Percentiles rank a stretch among this genome's conserved stretches.
phyloP scores from a whole-genome alignment of 2,888 invertebrate genomes.

The Hydroisotoma schaefferi region DNA sequence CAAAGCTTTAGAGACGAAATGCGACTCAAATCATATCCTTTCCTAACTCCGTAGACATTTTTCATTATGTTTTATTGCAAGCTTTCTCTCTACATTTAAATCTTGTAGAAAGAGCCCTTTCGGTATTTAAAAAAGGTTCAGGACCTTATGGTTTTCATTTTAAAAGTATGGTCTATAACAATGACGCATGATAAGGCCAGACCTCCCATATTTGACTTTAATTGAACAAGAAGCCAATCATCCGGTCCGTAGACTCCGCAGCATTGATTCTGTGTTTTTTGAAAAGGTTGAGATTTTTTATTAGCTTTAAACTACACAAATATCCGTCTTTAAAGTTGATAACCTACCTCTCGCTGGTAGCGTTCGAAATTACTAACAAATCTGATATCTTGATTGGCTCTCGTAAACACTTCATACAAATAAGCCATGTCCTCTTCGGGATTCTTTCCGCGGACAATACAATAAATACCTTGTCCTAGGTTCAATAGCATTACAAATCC shows the following conservation, averaged over 20 bases:
- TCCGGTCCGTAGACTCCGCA: conserved; percentile 44
- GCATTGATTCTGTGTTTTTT: conserved; percentile 31
- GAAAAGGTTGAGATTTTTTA: not conserved
- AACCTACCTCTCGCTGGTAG: conserved; percentile 41
- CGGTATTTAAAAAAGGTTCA: too few species aligned
- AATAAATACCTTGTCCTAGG: conserved; percentile 8
- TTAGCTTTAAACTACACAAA: too few species aligned
- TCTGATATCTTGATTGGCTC: conserved; percentile 29
- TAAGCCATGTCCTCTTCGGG: conserved; percentile 39
- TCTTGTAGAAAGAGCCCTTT: too few species aligned
- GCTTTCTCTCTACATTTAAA: too few species aligned
- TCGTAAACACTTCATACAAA: conserved; percentile 38
- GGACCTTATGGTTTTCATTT: too few species aligned
- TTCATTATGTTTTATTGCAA: too few species aligned
- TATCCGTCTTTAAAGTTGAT: not conserved
- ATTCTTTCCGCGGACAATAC: conserved; percentile 32
- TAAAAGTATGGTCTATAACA: not conserved
- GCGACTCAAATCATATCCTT: too few species aligned
- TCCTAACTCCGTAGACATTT: too few species aligned
- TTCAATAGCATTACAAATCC: conserved; percentile 2
- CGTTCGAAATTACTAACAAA: conserved; percentile 41
- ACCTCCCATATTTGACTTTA: conserved; percentile 19
- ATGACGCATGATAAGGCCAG: conserved; percentile 9
- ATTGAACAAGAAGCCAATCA: conserved; percentile 43
- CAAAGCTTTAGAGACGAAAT: too few species aligned